These are phyloP conservation scores for Onychomys torridus DNA, from an alignment of 2,797 vertebrate species.

Conservation along the genomic window DNA sequence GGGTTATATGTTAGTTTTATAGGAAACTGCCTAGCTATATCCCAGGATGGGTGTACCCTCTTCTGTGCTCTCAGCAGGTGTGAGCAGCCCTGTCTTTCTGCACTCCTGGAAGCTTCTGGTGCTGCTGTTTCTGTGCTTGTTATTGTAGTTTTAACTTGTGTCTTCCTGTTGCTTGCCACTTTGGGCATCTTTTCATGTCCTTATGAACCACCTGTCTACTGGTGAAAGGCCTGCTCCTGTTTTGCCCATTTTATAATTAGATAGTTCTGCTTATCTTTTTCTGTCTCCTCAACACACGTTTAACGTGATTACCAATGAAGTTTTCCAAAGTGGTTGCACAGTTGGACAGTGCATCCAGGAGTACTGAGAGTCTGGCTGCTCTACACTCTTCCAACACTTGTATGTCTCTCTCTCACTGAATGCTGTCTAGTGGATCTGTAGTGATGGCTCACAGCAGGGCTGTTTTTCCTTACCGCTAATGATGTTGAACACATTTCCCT, in stretches of 20 bases:
- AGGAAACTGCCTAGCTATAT: background rate
- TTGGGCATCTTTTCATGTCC: background rate
- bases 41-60: background rate
- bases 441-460: background rate
- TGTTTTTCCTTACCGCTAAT: slow-evolving; percentile 6
- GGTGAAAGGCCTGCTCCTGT: background rate
- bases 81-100: background rate
- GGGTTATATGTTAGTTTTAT: background rate
- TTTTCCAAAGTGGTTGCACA: background rate
- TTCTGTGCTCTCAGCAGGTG: background rate
- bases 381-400: background rate
- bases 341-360: background rate
- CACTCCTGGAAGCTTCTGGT: background rate
- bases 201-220: background rate
- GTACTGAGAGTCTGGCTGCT: background rate
- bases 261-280: background rate
- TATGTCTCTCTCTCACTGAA: background rate
- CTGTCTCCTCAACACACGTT: background rate
- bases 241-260: background rate
- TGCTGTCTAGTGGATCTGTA: background rate
- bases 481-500: background rate
- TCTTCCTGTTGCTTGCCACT: background rate
- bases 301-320: background rate
- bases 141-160: background rate
- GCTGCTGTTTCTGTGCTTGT: background rate